A percentile compares a stretch with the other conserved stretches of the same genome.
Conservation (phyloP, 1,140 invertebrate genomes). For the Cataglyphis hispanica region DNA sequence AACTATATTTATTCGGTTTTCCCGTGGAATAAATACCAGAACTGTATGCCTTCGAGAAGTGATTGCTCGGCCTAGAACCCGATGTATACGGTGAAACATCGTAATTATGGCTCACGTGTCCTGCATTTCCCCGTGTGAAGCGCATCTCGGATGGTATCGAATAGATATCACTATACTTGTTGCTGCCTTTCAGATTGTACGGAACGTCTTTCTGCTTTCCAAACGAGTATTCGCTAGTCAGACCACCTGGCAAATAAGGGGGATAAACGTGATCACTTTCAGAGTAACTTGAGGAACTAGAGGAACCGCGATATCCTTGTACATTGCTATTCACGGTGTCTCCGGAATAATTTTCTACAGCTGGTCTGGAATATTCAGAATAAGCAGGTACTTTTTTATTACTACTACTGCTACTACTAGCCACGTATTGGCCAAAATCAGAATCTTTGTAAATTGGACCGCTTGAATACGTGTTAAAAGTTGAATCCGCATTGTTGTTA, state of each 20-base stretch:
- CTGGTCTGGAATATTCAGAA: slow-evolving; percentile 24
- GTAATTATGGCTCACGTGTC: slow-evolving; percentile 2
- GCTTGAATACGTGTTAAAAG: slow-evolving; percentile 43
- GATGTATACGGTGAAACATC: slow-evolving; percentile 23
- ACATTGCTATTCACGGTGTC: not conserved
- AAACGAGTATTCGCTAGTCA: slow-evolving; percentile 53
- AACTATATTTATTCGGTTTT: slow-evolving; percentile 58
- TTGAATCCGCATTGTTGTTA: slow-evolving; percentile 44
- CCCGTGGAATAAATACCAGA: slow-evolving; percentile 11
- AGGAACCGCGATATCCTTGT: slow-evolving; percentile 25
- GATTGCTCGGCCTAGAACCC: not conserved
- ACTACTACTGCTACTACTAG: not conserved
- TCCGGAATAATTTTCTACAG: slow-evolving; percentile 37
- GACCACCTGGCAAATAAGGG: slow-evolving; percentile 10
- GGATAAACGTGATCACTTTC: slow-evolving; percentile 35
- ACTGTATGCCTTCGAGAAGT: slow-evolving; percentile 9
- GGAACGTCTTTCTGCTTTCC: slow-evolving; percentile 56
- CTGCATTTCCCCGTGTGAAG: slow-evolving; percentile 65
- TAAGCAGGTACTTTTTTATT: slow-evolving; percentile 50
- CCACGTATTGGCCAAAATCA: slow-evolving; percentile 56
- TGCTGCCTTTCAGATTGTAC: slow-evolving; percentile 24
- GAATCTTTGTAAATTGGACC: slow-evolving; percentile 22
- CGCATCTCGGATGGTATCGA: slow-evolving; percentile 53
- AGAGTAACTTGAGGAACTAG: slow-evolving; percentile 20
- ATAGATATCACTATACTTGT: slow-evolving; percentile 57